Conservation (phyloP, 2,888 invertebrate genomes). For the Ichneumoninae sp. region DNA sequence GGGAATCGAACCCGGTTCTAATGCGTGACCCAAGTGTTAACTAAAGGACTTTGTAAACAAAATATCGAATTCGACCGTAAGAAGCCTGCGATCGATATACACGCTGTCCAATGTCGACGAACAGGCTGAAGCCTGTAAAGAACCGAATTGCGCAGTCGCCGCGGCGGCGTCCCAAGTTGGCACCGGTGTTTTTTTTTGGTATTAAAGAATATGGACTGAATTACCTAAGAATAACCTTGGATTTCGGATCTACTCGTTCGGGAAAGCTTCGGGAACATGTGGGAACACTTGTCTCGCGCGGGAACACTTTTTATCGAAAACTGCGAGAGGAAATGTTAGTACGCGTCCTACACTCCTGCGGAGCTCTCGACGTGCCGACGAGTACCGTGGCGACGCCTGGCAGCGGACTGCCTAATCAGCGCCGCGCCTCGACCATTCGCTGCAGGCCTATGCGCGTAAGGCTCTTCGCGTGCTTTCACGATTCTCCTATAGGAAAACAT, state of each 20-base stretch:
- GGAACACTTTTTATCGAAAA: neutral
- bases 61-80: neutral
- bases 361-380: neutral
- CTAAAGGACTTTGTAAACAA: neutral
- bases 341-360: neutral
- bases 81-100: neutral
- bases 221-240: neutral
- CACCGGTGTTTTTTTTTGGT: neutral
- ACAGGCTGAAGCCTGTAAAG: neutral
- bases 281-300: neutral
- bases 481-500: neutral
- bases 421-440: neutral
- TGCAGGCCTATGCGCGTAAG: neutral
- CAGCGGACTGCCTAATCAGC: neutral
- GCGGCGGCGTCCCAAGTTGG: neutral
- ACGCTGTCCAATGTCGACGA: neutral
- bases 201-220: neutral
- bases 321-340: neutral
- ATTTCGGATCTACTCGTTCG: neutral
- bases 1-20: too few species aligned
- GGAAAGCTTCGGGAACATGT: conserved; percentile 7
- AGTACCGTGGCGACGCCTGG: neutral
- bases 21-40: neutral
- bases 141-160: neutral
- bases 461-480: neutral